Evolutionary conservation across 2,797 vertebrate species (phyloP).

Genomic region (Siniperca scherzeri): DNA sequence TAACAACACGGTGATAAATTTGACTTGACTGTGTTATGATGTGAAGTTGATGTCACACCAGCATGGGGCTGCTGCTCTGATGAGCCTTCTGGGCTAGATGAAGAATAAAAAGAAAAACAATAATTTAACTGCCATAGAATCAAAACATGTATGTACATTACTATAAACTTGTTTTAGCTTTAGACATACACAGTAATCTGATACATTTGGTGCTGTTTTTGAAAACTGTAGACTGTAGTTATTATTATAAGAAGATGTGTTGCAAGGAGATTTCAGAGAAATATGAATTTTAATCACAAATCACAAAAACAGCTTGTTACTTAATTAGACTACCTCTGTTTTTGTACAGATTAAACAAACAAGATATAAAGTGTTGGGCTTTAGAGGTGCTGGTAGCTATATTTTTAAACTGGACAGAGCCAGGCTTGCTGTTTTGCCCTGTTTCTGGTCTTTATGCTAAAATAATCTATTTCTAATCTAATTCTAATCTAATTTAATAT

Average conservation of each 20-base stretch:
- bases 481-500: not conserved
- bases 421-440: not conserved
- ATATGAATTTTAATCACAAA: not conserved
- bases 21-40: constrained; percentile 17
- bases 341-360: no score
- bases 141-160: not conserved
- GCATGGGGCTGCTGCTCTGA: constrained; percentile 12
- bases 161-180: not conserved
- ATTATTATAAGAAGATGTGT: not conserved
- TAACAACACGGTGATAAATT: constrained; percentile 12
- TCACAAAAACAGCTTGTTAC: not conserved
- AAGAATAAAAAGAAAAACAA: constrained; percentile 17
- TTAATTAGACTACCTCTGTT: not conserved
- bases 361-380: no score
- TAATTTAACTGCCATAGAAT: not conserved
- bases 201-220: not conserved
- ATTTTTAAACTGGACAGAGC: not conserved
- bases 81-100: constrained; percentile 53
- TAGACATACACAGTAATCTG: not conserved
- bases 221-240: not conserved
- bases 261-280: not conserved
- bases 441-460: not conserved
- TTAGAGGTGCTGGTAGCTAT: no score
- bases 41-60: constrained; percentile 28
- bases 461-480: not conserved